Conservation (phyloP, 1,140 invertebrate genomes). For the Branchinecta lindahli region DNA sequence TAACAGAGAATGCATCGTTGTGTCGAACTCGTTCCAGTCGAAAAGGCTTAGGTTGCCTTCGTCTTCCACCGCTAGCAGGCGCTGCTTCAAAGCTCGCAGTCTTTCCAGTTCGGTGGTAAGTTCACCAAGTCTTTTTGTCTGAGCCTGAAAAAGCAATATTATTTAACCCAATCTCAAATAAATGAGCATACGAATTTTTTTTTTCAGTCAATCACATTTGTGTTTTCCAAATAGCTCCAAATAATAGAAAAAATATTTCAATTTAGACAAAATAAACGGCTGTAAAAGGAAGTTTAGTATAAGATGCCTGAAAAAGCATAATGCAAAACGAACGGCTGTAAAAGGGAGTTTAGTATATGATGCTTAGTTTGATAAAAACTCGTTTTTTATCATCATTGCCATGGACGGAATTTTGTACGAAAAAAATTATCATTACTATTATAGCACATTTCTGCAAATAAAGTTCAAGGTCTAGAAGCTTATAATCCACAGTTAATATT, state of each 20-base stretch:
- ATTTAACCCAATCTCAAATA: not conserved
- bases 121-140: conserved; percentile 61
- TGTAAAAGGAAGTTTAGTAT: not conserved
- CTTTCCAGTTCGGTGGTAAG: conserved; percentile 65
- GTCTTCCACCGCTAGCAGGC: conserved; percentile 45
- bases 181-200: too few relatives aligned
- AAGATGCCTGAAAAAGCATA: too few relatives aligned
- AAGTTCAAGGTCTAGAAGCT: too few relatives aligned
- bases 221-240: too few relatives aligned
- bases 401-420: too few relatives aligned
- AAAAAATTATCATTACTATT: too few relatives aligned
- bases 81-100: conserved; percentile 55
- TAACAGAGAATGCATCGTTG: conserved; percentile 62
- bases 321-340: not conserved
- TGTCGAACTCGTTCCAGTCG: conserved; percentile 67
- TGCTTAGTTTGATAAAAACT: too few relatives aligned
- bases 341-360: not conserved
- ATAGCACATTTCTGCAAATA: too few relatives aligned
- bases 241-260: too few relatives aligned
- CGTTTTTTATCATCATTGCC: too few relatives aligned
- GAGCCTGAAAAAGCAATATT: conserved; percentile 44
- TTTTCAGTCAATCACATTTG: too few relatives aligned
- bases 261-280: not conserved
- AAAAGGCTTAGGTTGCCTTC: conserved; percentile 61
- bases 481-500: too few relatives aligned